phyloP scores from a whole-genome alignment of 2,888 invertebrate genomes.

The Globia sparganii region DNA sequence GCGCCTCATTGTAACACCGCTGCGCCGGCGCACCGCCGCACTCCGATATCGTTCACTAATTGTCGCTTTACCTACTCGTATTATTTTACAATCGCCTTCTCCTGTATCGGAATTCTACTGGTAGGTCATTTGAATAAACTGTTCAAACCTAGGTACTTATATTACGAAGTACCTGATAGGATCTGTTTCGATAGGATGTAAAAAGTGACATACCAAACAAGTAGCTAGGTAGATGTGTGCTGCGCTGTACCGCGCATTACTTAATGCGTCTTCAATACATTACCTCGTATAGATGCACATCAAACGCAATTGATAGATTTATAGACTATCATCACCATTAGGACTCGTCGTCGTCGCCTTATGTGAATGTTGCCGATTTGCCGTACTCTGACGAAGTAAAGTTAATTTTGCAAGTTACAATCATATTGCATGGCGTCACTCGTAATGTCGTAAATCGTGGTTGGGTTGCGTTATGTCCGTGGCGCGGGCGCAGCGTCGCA shows the following conservation, averaged over 20 bases:
- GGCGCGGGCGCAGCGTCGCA: slow-evolving; percentile 76
- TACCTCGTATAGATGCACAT: slow-evolving; percentile 35
- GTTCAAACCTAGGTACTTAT: slow-evolving; percentile 23
- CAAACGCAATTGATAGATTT: slow-evolving; percentile 51
- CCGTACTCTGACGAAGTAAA: slow-evolving; percentile 62
- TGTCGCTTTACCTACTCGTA: slow-evolving; percentile 62
- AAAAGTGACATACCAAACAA: slow-evolving; percentile 39
- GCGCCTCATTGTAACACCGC: slow-evolving; percentile 65
- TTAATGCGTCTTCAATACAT: slow-evolving; percentile 41
- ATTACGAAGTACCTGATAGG: slow-evolving; percentile 27
- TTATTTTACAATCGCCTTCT: slow-evolving; percentile 60
- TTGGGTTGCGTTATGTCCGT: slow-evolving; percentile 80
- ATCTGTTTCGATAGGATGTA: slow-evolving; percentile 31
- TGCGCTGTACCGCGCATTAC: slow-evolving; percentile 13
- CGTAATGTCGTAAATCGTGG: slow-evolving; percentile 80
- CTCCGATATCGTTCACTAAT: slow-evolving; percentile 56
- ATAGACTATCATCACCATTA: slow-evolving; percentile 55
- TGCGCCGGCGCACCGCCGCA: slow-evolving; percentile 38
- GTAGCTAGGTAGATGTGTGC: slow-evolving; percentile 21
- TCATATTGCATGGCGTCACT: slow-evolving; percentile 74
- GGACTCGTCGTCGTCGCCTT: slow-evolving; percentile 15
- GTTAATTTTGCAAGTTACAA: slow-evolving; percentile 73
- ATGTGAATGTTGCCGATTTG: slow-evolving; percentile 43
- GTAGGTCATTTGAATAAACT: slow-evolving; percentile 59
- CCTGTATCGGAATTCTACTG: slow-evolving; percentile 49